Evolutionary conservation across 2,888 invertebrate species (phyloP), one percentile per base, ranked within the genome.

Genomic region (Halictus quadricinctus): DNA sequence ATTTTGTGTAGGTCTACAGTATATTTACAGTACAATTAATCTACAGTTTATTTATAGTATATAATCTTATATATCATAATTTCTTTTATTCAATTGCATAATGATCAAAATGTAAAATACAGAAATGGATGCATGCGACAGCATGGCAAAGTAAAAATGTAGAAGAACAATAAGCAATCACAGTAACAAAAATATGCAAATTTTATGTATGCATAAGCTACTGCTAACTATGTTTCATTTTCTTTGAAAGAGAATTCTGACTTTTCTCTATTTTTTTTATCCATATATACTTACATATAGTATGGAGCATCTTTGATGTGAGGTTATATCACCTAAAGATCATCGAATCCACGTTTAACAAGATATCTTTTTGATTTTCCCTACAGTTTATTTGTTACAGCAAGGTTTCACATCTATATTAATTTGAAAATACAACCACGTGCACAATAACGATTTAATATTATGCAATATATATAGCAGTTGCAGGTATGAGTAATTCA

Each of bases 401-500:
- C 75, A 29, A 72, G n/a, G 58, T 58, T 54, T 73, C 12, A 50
- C 21, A 73, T 73, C 73, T 50, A 73, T 54, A 36, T 66, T n/a
- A 66, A 79, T 54, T 41, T 12, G 69, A 58, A 79, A 76, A 72
- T 76, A 25, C 25, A 84, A 76, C 66, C 84, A 84, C 85, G 85
- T 84, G 85, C 48, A 58, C 72, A 76, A 84, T 79, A 76, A 79
- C 79, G 76, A 72, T 84, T 84, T 84, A 69, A 84, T 79, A 79
- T 84, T 84, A 84, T 79, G 85, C 84, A 84, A 84, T 84, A 79
- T 79, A 73, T 72, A 79, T 76, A 84, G 54, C 64, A 76, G 75
- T 69, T 36, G 48, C 48, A 58, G 76, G 75, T 76, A 84, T 84
- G 85, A 84, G 84, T 84, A 79, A 84, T 72, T 84, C 79, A 72